Evolutionary conservation across 2,113 vertebrate species (phyloP).

Genomic region (Ellobius talpinus): DNA sequence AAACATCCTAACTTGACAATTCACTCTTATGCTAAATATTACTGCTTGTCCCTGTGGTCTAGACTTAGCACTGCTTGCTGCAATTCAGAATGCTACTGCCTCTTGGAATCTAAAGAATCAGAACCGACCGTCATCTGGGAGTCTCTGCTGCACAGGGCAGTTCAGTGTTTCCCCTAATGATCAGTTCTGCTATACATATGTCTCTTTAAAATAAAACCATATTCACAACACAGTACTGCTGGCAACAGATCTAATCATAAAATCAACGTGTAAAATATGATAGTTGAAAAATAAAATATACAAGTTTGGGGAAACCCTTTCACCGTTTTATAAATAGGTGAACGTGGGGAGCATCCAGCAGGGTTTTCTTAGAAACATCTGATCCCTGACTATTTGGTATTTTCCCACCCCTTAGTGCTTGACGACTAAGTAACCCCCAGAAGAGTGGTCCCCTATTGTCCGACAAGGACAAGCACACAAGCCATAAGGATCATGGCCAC

Average conservation of each 20-base stretch:
- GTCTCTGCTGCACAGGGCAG: background rate
- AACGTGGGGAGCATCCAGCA: background rate
- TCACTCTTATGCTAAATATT: background rate
- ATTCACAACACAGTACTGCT: background rate
- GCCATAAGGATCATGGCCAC: constrained; percentile 60
- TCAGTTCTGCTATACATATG: background rate
- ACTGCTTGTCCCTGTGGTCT: background rate
- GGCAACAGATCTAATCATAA: background rate
- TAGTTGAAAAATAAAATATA: background rate
- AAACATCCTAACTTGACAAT: background rate
- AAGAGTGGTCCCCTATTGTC: background rate
- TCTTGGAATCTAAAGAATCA: background rate
- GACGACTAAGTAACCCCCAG: background rate
- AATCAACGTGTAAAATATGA: background rate
- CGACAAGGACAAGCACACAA: background rate
- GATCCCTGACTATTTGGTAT: background rate
- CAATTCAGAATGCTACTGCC: background rate
- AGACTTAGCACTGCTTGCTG: background rate
- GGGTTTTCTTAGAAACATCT: background rate
- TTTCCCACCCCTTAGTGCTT: background rate
- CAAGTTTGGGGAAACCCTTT: background rate
- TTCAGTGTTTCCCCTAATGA: background rate
- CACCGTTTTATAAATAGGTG: background rate
- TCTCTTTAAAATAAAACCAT: constrained; percentile 25
- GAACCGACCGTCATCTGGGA: background rate